phyloP scores from a whole-genome alignment of 2,888 invertebrate species.

The Noctua janthina region DNA sequence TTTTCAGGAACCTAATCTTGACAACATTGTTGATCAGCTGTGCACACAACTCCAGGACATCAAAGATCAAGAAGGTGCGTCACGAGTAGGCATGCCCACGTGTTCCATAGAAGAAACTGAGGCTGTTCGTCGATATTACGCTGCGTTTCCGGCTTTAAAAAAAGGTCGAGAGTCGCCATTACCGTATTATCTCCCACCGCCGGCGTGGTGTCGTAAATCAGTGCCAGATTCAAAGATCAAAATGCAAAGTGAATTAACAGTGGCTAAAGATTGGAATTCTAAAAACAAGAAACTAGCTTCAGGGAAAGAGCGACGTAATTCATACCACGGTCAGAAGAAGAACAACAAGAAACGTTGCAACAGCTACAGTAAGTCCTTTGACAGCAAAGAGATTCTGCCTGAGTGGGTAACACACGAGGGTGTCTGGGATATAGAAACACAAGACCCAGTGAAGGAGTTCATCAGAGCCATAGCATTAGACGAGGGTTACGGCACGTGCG shows the following conservation, averaged over 20 bases:
- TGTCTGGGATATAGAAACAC: slow-evolving; percentile 88
- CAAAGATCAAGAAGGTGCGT: slow-evolving; percentile 85
- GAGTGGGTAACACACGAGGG: slow-evolving; percentile 90
- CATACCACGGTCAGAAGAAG: slow-evolving; percentile 84
- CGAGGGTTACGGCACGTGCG: slow-evolving; percentile 89
- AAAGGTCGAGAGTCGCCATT: slow-evolving; percentile 86
- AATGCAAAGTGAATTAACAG: slow-evolving; percentile 84
- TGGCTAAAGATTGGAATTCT: slow-evolving; percentile 82
- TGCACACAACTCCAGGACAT: slow-evolving; percentile 94
- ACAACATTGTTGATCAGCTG: slow-evolving; percentile 95
- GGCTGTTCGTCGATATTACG: slow-evolving; percentile 94
- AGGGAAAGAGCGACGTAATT: slow-evolving; percentile 86
- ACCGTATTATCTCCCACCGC: slow-evolving; percentile 86
- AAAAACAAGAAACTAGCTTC: slow-evolving; percentile 82
- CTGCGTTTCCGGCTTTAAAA: slow-evolving; percentile 93
- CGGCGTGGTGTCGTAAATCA: slow-evolving; percentile 85
- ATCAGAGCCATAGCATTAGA: slow-evolving; percentile 86
- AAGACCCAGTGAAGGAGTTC: slow-evolving; percentile 88
- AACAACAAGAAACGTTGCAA: slow-evolving; percentile 83
- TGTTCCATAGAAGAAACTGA: slow-evolving; percentile 90
- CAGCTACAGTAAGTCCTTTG: slow-evolving; percentile 85
- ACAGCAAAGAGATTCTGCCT: slow-evolving; percentile 87
- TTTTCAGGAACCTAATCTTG: slow-evolving; percentile 94
- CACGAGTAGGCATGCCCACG: slow-evolving; percentile 89
- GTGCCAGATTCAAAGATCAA: slow-evolving; percentile 78